These are phyloP conservation scores for Galbula dea DNA, from an alignment of 2,113 vertebrate species.

Conservation along the genomic window DNA sequence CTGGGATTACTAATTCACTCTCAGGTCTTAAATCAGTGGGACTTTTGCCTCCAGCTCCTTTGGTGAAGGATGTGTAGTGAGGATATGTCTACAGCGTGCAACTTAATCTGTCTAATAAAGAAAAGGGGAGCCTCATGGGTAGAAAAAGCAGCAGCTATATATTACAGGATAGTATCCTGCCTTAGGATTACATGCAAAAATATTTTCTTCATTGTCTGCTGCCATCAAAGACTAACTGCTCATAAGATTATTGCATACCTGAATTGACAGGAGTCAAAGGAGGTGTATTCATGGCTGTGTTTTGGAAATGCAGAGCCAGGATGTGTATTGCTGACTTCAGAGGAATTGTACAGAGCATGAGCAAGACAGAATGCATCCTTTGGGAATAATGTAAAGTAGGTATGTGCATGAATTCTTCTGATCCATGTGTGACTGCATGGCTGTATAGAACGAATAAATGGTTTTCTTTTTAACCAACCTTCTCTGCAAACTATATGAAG, in stretches of 20 bases:
- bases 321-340: neutral
- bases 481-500: neutral
- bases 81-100: neutral
- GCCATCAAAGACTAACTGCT: neutral
- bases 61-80: neutral
- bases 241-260: neutral
- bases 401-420: neutral
- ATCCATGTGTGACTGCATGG: neutral
- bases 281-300: neutral
- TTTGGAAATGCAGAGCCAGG: neutral
- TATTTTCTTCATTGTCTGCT: neutral
- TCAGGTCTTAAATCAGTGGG: neutral
- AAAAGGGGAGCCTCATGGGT: neutral
- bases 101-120: neutral
- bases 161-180: neutral
- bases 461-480: neutral
- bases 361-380: neutral
- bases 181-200: neutral
- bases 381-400: conserved; percentile 4
- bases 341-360: neutral
- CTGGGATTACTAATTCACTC: neutral
- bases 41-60: neutral
- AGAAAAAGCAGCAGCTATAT: neutral
- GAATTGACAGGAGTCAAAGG: neutral
- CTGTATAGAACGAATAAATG: neutral